Evolutionary conservation across 1,140 invertebrate genomes (phyloP), one percentile per base, ranked within the genome.

Genomic region (Battus philenor): DNA sequence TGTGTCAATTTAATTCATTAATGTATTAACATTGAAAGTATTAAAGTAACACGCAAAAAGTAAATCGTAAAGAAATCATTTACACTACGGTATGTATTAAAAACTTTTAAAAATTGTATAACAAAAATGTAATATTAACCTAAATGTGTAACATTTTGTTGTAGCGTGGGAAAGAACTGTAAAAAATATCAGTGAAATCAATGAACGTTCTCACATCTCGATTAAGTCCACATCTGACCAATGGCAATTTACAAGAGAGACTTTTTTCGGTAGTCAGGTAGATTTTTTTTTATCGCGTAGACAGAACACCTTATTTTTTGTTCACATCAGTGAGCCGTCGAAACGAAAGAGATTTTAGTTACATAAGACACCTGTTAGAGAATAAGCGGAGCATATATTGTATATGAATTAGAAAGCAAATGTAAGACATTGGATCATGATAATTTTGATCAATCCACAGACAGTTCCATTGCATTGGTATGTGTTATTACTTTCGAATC

Each of bases 161-260:
- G 41, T 46, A 50, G 38, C 44, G 72, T 76, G 72, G 59, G 72
- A 73, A 76, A 51, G 18, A 22, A 56, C 44, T 45, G 41, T 58
- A 34, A 50, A 47, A 54, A 47, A 55, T 31, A 33, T 36, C 41
- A 48, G 43, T 55, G 41, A 49, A 34, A 54, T 52, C 62, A 59
- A 58, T 32, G 55, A 59, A 49, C 33, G 49, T 47, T 48, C 47
- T 34, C 22, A 34, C 41, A 45, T 45, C 47, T 50, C 52, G 56
- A 66, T 60, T 63, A 62, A 58, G 47, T 56, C 54, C 54, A 54
- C 68, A 69, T 67, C 64, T 73, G 64, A 70, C 57, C 38, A 51
- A 48, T 44, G 41, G 30, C 33, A 13, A 41, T 47, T 45, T 33
- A 33, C 9, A 45, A 54, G n/a, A n/a, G n/a, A n/a, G 27, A 48